Base-by-base conservation (phyloP, 2,888 invertebrate species). In the Cephonodes hylas region DNA sequence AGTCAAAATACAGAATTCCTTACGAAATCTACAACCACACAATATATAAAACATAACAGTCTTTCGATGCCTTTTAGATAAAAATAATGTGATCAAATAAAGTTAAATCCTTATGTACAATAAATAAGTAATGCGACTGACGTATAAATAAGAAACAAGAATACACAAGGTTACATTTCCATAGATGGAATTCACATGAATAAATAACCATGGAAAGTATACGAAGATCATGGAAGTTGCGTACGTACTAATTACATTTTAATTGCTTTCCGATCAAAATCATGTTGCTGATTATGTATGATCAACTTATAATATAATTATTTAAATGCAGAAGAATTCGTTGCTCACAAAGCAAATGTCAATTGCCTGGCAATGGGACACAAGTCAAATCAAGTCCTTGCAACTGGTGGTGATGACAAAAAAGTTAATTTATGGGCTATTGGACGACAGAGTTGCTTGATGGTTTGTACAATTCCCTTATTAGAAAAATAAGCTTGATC, bases 351-450 rank as follows among this genome's bases (percentile, higher is more conserved):
- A 79, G 95, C 96, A 74, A 97, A 96, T 88, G 97, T 98, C 75
- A 97, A 97, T 82, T 97, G 97, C 81, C 89, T 97, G 77, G 96
- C 97, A 59, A 93, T 98, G 88, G 98, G 98, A 64, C 97, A 97
- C 90, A 97, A 97, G 85, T 97, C 97, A 59, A 97, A 97, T 70
- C 95, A 97, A 80, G 97, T 98, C 60, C 94, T 98, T 85, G 98
- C 97, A 44, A 98, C 98, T 65, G 99, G 99, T 62, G 99, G 99
- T 65, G 98, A 98, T 85, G 99, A 99, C 92, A 97, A 97, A 85
- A 98, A 98, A 91, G 98, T 99, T 60, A 99, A 99, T 89, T 91
- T 99, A 71, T 99, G 99, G 99, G 98, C 98, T 13, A 96, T 99
- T 68, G 99, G 98, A 42, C 97, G 98, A 82, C 96, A 97, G 77